Evolutionary conservation across 2,797 vertebrate species (phyloP), one percentile per base, ranked within the genome.

Genomic region (Pantherophis vulpinus): DNA sequence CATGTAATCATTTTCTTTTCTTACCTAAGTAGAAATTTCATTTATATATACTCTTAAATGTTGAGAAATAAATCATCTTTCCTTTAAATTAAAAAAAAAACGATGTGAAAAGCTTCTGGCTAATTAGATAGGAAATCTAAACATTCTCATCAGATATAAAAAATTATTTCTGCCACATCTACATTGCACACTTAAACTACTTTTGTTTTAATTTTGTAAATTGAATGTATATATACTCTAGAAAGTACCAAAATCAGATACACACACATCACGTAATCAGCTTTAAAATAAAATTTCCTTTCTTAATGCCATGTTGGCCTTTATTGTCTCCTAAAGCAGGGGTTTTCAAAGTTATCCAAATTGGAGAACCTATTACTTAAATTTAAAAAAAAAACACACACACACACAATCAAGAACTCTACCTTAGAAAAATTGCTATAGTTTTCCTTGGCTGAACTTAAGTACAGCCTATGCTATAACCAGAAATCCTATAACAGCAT

Each of bases 1-100:
- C 32, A 79, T 79, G 0, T 88, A 74, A 91, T 90, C 56, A 25
- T 29, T 83, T 92, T 90, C 92, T 88, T 96, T 96, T 94, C 94
- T 94, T 59, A 66, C 42, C 79, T 2, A 87, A 93, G 70, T 93
- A 91, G 54, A 61, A 89, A 93, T 47, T 47, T 14, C 60, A 86
- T 79, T 91, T 91, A 91, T 63, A n/a, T 27, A 56, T 8, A 9
- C 8, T 18, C 37, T 79, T 79, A 79, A 79, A 79, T 23, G 8
- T 42, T 42, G 37, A 42, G 8, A 79, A 79, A 79, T 42, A 42
- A 79, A 20, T 42, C 1, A 23, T 79, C 70, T n/a, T 86, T 89
- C 16, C 32, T 63, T 13, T 88, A 88, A 42, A 56, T 61, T 83
- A 7, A 61, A 47, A 18, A 47, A 18, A 32, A 55, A 61, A 70